phyloP scores from a whole-genome alignment of 2,113 vertebrate genomes.

The Raja brachyura region DNA sequence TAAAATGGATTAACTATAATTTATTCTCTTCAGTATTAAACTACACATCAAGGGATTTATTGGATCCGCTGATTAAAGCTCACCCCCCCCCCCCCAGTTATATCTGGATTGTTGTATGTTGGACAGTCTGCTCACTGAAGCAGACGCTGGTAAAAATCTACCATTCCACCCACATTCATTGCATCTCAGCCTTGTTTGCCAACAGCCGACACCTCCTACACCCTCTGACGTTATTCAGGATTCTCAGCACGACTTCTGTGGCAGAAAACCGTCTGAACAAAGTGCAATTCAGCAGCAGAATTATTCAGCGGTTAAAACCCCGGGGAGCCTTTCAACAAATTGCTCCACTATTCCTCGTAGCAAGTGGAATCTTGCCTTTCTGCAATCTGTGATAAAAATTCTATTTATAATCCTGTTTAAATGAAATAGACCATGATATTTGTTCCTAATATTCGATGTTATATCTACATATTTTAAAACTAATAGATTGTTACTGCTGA shows the following conservation, averaged over 20 bases:
- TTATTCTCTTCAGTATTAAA: background rate
- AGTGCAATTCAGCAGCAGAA: conserved; percentile 30
- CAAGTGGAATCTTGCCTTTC: background rate
- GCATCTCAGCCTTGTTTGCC: conserved; percentile 1
- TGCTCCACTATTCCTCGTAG: background rate
- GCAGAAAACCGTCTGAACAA: background rate
- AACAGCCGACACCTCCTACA: conserved; percentile 10
- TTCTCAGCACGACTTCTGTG: background rate
- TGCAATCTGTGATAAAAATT: background rate
- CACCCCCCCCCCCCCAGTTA: background rate
- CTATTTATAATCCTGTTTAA: background rate
- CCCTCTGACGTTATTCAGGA: background rate
- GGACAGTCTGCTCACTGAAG: background rate
- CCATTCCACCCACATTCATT: background rate
- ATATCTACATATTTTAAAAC: background rate
- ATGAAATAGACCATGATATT: background rate
- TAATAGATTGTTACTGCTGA: background rate
- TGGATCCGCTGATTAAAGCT: background rate
- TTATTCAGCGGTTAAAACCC: background rate
- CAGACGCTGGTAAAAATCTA: background rate
- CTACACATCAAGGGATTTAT: background rate
- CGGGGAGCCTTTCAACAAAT: conserved; percentile 1
- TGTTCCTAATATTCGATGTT: background rate
- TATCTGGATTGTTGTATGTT: background rate
- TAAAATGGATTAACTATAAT: background rate